A percentile compares a stretch with the other conserved stretches of the same genome.
Conservation (phyloP, 2,888 invertebrate genomes). For the Melinopterus prodromus region DNA sequence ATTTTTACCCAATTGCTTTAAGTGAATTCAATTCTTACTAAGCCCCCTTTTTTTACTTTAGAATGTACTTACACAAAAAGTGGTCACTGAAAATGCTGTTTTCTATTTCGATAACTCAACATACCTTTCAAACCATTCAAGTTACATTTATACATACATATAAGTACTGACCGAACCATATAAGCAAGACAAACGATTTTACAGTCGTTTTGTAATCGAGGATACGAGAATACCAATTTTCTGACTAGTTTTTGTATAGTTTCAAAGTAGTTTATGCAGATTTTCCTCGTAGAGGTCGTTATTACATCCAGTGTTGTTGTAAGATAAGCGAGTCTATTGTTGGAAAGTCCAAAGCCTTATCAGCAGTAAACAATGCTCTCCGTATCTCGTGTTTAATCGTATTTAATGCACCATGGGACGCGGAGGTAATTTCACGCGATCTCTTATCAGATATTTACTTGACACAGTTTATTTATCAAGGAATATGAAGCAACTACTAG, state of each 20-base stretch:
- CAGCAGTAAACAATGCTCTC: background rate
- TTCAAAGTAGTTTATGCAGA: background rate
- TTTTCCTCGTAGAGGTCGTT: background rate
- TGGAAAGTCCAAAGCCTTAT: background rate
- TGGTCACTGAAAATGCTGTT: no score
- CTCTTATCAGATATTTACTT: background rate
- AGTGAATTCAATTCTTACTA: no score
- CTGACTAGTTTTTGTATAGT: background rate
- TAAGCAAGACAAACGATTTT: no score
- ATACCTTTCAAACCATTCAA: no score
- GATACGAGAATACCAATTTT: no score
- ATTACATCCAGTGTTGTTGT: constrained; percentile 4
- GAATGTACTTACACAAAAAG: no score
- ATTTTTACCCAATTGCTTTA: no score
- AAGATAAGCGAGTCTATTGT: background rate
- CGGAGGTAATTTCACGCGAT: background rate
- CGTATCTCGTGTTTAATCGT: background rate
- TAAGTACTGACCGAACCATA: no score
- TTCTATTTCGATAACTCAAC: no score
- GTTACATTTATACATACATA: no score
- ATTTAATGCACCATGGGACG: background rate
- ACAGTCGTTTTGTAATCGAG: no score
- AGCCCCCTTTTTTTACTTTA: no score
- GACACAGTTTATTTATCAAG: background rate
- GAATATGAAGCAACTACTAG: background rate